A percentile compares a stretch with the other conserved stretches of the same genome.
These are phyloP conservation scores for Protonemura montana DNA, from an alignment of 2,888 invertebrate species.

Conservation along the genomic window DNA sequence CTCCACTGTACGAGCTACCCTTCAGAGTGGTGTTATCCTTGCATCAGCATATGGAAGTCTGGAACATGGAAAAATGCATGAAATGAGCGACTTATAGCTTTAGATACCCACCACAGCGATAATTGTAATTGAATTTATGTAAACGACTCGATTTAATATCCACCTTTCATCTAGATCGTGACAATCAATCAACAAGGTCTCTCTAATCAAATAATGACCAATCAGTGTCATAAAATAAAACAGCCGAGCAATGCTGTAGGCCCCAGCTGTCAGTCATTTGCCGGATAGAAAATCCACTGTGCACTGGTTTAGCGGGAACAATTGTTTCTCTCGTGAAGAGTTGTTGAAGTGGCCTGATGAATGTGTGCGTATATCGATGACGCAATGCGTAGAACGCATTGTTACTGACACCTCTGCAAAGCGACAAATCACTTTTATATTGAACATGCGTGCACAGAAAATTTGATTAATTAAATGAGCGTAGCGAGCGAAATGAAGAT, in stretches of 20 bases:
- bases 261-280: not conserved
- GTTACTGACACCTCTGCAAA: not conserved
- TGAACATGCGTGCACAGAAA: not conserved
- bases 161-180: not conserved
- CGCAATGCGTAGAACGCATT: not conserved
- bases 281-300: not conserved
- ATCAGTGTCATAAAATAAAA: not conserved
- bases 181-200: not conserved
- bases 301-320: slow-evolving; percentile 1
- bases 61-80: too few relatives aligned
- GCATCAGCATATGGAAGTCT: too few relatives aligned
- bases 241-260: not conserved
- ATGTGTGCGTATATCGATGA: not conserved
- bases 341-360: too few relatives aligned
- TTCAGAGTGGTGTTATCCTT: too few relatives aligned
- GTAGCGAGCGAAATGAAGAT: too few relatives aligned
- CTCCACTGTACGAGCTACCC: too few relatives aligned
- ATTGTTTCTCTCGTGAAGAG: too few relatives aligned
- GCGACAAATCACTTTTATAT: not conserved
- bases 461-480: too few relatives aligned
- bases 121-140: not conserved
- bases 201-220: not conserved
- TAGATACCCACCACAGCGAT: not conserved
- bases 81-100: not conserved
- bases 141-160: not conserved